Evolutionary conservation across 2,113 vertebrate genomes (phyloP).

Genomic region (Cynocephalus volans): DNA sequence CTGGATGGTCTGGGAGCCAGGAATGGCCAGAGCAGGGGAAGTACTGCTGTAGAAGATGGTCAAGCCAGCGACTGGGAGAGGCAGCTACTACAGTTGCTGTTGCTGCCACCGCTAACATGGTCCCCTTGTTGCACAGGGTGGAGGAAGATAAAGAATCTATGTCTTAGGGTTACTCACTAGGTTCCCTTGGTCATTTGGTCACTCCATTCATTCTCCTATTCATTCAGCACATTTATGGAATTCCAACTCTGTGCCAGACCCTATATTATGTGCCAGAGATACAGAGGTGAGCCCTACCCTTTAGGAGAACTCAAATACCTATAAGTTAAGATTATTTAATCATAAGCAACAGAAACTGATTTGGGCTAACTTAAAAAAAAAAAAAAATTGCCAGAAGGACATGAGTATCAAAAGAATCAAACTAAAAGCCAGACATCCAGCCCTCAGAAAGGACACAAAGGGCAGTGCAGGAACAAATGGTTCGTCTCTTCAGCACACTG

Average conservation of each 20-base stretch:
- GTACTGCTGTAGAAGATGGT: neutral
- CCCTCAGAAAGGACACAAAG: neutral
- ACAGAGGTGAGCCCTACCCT: neutral
- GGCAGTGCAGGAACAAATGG: neutral
- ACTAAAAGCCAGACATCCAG: neutral
- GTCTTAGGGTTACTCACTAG: neutral
- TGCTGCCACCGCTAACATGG: accelerated
- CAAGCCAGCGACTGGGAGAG: neutral
- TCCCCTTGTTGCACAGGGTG: neutral
- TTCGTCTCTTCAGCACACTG: neutral
- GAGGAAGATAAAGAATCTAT: neutral
- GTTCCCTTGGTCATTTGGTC: neutral
- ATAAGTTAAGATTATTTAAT: neutral
- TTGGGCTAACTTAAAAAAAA: neutral
- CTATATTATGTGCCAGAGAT: neutral
- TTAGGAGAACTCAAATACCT: neutral
- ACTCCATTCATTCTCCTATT: neutral
- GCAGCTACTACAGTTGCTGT: neutral
- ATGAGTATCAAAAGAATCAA: neutral
- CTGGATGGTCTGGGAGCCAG: neutral
- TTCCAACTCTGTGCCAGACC: neutral
- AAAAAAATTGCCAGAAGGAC: conserved; percentile 3
- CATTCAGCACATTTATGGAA: neutral
- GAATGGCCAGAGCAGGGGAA: neutral
- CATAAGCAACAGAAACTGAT: neutral